phyloP scores from a whole-genome alignment of 2,113 vertebrate genomes.

The Rafetus swinhoei region DNA sequence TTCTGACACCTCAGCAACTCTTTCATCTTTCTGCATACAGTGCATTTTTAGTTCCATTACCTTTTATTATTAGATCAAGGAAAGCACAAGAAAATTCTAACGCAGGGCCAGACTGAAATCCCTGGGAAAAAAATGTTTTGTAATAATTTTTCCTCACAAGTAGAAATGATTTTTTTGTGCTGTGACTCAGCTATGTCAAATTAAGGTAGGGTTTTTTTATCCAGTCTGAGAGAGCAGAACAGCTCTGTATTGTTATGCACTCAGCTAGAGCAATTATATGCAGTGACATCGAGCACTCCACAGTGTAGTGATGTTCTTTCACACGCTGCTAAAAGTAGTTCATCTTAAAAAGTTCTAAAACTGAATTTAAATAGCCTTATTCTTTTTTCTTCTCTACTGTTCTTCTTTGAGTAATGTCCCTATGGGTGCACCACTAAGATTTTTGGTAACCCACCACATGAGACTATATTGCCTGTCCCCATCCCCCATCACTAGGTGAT shows the following conservation, averaged over 20 bases:
- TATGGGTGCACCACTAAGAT: too few species aligned
- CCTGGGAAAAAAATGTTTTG: background rate
- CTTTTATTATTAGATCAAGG: slow-evolving; percentile 34
- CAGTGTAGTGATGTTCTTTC: background rate
- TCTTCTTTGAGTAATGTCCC: too few species aligned
- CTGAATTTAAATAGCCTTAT: background rate
- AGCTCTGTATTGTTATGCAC: background rate
- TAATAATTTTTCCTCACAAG: background rate
- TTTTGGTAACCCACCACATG: too few species aligned
- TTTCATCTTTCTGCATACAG: background rate
- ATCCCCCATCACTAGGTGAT: too few species aligned
- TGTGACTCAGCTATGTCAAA: background rate
- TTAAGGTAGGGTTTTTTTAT: background rate
- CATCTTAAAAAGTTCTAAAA: background rate
- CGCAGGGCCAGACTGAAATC: background rate
- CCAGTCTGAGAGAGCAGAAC: background rate
- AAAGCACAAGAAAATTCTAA: background rate
- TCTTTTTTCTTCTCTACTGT: background rate
- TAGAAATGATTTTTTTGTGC: slow-evolving; percentile 1
- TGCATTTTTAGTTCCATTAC: slow-evolving; percentile 24
- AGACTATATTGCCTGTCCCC: too few species aligned
- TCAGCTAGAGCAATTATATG: slow-evolving; percentile 17
- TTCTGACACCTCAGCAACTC: slow-evolving; percentile 1
- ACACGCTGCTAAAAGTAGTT: background rate
- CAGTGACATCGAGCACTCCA: background rate